Evolutionary conservation across 2,113 vertebrate species (phyloP).

Genomic region (Gallinago paraguaiae): DNA sequence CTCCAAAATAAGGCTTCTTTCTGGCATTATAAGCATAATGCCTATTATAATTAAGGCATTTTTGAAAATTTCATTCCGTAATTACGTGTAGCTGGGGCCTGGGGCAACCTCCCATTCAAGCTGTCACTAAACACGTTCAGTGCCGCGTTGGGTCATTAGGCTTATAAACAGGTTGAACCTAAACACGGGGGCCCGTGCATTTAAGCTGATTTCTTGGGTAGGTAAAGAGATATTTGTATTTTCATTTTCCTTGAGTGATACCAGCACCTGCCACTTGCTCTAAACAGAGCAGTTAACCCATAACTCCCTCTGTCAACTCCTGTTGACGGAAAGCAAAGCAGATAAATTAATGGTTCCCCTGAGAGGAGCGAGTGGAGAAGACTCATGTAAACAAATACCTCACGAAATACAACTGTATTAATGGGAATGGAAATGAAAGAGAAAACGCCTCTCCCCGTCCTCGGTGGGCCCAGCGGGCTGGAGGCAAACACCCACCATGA

Average conservation of each 20-base stretch:
- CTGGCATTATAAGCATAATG: not conserved
- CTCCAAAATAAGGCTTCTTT: not conserved
- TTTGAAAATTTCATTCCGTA: not conserved
- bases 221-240: conserved; percentile 57
- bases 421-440: conserved; percentile 4
- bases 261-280: conserved; percentile 57
- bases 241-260: conserved; percentile 59
- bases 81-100: not conserved
- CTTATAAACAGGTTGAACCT: conserved; percentile 28
- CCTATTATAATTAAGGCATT: not conserved
- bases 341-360: conserved; percentile 65
- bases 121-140: not conserved
- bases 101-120: not conserved
- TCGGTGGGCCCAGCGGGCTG: not conserved
- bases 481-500: not conserved
- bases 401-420: conserved; percentile 37
- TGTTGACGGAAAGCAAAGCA: conserved; percentile 42
- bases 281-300: conserved; percentile 61
- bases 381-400: conserved; percentile 58
- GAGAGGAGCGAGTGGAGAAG: not conserved
- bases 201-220: conserved; percentile 21
- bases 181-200: not conserved
- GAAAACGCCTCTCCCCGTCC: not conserved
- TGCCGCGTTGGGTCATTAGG: not conserved
- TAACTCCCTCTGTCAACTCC: conserved; percentile 56